Evolutionary conservation across 2,113 vertebrate genomes (phyloP).

Genomic region (Sapajus apella): DNA sequence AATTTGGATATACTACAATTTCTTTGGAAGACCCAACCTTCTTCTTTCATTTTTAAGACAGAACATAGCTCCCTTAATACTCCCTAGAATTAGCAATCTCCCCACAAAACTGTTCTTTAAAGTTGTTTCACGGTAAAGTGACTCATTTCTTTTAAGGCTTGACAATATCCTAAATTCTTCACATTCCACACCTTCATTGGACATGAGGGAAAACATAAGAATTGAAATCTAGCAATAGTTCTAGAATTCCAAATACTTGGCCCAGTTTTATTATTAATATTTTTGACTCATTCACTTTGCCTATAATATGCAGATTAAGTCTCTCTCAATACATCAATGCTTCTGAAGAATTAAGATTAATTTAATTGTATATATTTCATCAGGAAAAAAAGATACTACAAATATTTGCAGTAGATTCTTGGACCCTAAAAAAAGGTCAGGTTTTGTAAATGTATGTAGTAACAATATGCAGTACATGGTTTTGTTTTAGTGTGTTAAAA

Average conservation of each 20-base stretch:
- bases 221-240: neutral
- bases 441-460: constrained; percentile 1
- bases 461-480: constrained; percentile 13
- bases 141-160: neutral
- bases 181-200: neutral
- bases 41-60: neutral
- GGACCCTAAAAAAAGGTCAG: neutral
- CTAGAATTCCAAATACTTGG: neutral
- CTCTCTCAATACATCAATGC: neutral
- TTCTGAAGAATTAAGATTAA: constrained; percentile 12
- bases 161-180: neutral
- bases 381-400: neutral
- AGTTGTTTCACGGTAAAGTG: neutral
- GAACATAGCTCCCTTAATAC: neutral
- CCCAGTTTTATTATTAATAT: neutral
- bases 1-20: neutral
- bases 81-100: neutral
- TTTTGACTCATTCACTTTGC: neutral
- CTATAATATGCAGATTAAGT: neutral
- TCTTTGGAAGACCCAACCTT: neutral
- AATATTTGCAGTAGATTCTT: neutral
- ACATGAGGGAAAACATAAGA: neutral
- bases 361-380: neutral
- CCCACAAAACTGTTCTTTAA: neutral
- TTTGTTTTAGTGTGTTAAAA: constrained; percentile 50